Percentiles rank a stretch among this genome's conserved stretches.
Conservation (phyloP, 1,140 invertebrate genomes). For the Drosophila teissieri region DNA sequence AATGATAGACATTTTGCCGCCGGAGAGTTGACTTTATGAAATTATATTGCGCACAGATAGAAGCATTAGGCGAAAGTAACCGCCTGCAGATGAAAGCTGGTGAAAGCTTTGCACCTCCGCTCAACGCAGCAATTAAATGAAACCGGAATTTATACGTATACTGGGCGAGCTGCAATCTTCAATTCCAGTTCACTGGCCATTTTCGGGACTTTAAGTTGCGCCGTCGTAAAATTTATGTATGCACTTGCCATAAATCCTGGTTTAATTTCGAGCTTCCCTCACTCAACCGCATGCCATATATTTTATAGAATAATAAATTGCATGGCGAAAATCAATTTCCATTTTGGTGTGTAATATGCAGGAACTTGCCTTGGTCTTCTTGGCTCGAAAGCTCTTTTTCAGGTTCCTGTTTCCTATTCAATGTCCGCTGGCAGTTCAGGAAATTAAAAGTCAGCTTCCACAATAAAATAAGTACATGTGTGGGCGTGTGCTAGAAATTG, state of each 20-base stretch:
- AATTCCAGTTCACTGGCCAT: constrained; percentile 8
- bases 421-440: constrained; percentile 45
- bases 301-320: constrained; percentile 69
- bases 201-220: constrained; percentile 33
- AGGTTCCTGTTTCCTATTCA: constrained; percentile 24
- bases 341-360: constrained; percentile 45
- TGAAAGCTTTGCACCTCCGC: constrained; percentile 10
- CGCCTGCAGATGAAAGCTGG: constrained; percentile 7
- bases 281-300: constrained; percentile 36
- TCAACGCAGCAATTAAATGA: constrained; percentile 21
- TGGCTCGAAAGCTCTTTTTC: constrained; percentile 3
- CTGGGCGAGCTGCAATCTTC: constrained; percentile 10
- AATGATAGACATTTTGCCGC: constrained; percentile 59
- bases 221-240: constrained; percentile 19
- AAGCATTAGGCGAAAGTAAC: constrained; percentile 5
- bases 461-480: constrained; percentile 30
- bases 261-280: constrained; percentile 51
- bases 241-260: constrained; percentile 54
- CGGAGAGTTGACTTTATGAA: constrained; percentile 41
- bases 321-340: constrained; percentile 68
- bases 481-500: not conserved
- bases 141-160: not conserved
- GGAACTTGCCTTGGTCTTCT: constrained; percentile 26
- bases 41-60: constrained; percentile 40
- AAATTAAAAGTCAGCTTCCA: constrained; percentile 66